phyloP scores from a whole-genome alignment of 2,888 invertebrate genomes.

The Hyles lineata region DNA sequence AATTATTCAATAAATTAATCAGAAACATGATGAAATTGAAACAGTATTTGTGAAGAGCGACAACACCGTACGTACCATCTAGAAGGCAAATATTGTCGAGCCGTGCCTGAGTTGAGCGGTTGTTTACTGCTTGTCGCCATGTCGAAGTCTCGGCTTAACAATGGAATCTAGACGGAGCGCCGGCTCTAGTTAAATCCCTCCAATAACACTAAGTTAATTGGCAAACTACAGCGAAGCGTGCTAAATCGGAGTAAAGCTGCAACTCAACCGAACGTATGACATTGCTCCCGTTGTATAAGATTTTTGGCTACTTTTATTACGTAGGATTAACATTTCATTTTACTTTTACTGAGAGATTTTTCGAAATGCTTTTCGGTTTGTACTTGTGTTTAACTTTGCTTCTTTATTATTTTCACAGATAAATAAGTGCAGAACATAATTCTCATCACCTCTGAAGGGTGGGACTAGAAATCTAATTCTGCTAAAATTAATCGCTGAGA shows the following conservation, averaged over 20 bases:
- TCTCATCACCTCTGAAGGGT: no score
- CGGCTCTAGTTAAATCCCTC: slow-evolving; percentile 12
- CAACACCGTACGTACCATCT: neutral
- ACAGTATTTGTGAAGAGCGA: neutral
- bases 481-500: no score
- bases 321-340: no score
- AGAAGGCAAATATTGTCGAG: neutral
- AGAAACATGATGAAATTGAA: neutral
- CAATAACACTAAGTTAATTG: slow-evolving; percentile 25
- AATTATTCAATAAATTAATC: neutral
- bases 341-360: no score
- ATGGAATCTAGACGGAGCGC: slow-evolving; percentile 20
- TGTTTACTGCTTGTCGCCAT: slow-evolving; percentile 1
- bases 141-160: slow-evolving; percentile 21
- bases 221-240: neutral
- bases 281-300: neutral
- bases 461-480: no score
- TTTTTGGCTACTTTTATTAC: neutral
- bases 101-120: neutral
- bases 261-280: neutral
- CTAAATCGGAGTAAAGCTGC: slow-evolving; percentile 1
- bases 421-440: no score
- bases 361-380: no score
- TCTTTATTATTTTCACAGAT: no score
- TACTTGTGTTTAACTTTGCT: no score